Evolutionary conservation across 2,888 invertebrate species (phyloP).

Genomic region (Drosophila suboccidentalis): DNA sequence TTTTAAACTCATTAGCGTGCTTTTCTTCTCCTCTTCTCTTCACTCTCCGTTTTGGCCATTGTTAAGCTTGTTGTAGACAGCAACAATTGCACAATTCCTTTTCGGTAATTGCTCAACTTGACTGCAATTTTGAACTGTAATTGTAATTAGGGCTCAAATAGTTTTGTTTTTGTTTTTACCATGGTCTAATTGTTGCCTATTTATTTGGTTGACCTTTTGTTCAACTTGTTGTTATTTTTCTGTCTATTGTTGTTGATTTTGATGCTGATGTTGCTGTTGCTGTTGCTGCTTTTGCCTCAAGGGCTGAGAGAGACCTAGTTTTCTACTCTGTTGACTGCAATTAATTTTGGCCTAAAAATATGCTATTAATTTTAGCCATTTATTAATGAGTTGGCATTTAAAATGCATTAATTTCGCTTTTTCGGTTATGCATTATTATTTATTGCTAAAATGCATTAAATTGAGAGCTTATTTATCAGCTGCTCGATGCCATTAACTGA

Average conservation of each 20-base stretch:
- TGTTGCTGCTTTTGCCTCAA: constrained; percentile 29
- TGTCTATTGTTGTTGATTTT: constrained; percentile 11
- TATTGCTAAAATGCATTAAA: constrained; percentile 81
- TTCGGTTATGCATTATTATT: constrained; percentile 61
- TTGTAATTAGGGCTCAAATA: constrained; percentile 50
- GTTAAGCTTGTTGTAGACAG: constrained; percentile 34
- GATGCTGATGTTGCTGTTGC: constrained; percentile 10
- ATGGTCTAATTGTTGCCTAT: constrained; percentile 60
- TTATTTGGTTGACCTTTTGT: constrained; percentile 41
- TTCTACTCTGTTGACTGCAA: constrained; percentile 41
- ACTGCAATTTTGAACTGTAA: constrained; percentile 59
- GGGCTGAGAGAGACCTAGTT: constrained; percentile 50
- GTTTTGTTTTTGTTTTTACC: constrained; percentile 21
- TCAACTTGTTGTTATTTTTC: constrained; percentile 11
- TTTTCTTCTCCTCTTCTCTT: not conserved
- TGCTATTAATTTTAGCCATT: constrained; percentile 69
- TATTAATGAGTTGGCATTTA: constrained; percentile 71
- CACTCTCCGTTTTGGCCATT: constrained; percentile 1
- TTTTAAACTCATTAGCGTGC: not conserved
- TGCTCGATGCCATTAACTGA: constrained; percentile 77
- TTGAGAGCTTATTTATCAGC: constrained; percentile 83
- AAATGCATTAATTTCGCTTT: constrained; percentile 60
- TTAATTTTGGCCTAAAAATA: constrained; percentile 57
- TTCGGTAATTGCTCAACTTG: constrained; percentile 63
- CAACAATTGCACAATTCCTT: constrained; percentile 56